Base-by-base conservation (phyloP, 2,888 invertebrate species). In the Chloromyia formosa region DNA sequence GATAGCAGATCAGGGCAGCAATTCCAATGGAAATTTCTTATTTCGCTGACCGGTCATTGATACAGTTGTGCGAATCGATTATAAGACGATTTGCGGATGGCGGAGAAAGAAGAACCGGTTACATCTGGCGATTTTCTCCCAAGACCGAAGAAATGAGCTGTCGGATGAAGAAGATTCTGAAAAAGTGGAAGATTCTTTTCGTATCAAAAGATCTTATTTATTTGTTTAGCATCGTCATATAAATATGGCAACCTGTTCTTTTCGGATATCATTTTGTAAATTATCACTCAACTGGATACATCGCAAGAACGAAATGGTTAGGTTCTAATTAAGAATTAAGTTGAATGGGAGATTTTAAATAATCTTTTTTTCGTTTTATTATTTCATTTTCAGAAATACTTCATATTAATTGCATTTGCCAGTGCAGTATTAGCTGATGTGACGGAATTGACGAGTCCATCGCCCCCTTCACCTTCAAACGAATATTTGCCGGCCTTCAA, bases 401-500 rank as follows among this genome's bases (percentile, higher is more conserved):
- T 64, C 5, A 10, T 42, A 14, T 10, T 61, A 10, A 18, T 18
- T 23, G 12, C 20, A 40, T 42, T 64, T n/a, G 23, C 23, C 35
- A 18, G 42, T 40, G 40, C 40, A 9, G 42, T 40, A n/a, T 64
- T 16, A 16, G 62, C 62, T 7, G 62, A 64, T 16, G 62, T 42
- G 35, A 40, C 62, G 18, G 40, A 42, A 40, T 64, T 64, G 16
- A 12, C 12, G 10, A 22, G 14, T 14, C 60, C 22, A 1, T 4
- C 27, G 27, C 27, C 27, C 7, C 61, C 61, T 7, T 12, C 35
- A 27, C 56, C 56, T n/a, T 16, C 10, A n/a, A 64, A 42, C 9
- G 71, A 71, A 40, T 71, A 71, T 40, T 40, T 71, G 20, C 71
- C 71, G n/a, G 56, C 71, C 1, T 71, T 71, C 20, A 71, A 71